A percentile compares a stretch with the other conserved stretches of the same genome.
phyloP scores from a whole-genome alignment of 2,888 invertebrate genomes.

The Apamea monoglypha region DNA sequence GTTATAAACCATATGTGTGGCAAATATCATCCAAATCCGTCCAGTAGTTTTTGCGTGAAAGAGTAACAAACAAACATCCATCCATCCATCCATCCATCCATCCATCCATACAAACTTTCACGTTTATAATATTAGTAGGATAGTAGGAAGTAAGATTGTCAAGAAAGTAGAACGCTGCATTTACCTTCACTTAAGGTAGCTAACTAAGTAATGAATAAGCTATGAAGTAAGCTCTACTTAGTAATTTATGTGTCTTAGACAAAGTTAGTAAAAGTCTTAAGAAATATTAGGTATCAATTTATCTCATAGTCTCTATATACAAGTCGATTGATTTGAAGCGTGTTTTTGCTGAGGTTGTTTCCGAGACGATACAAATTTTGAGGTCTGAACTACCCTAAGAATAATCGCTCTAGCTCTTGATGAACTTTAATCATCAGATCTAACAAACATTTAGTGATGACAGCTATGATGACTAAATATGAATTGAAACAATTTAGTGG shows the following conservation, averaged over 20 bases:
- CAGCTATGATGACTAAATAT: background rate
- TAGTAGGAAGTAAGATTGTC: conserved; percentile 15
- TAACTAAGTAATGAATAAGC: conserved; percentile 13
- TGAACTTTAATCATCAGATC: background rate
- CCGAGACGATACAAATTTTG: background rate
- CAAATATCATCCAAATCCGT: too few species aligned
- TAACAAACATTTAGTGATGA: background rate
- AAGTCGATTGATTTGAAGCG: background rate
- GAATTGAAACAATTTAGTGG: background rate
- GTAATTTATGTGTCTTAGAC: background rate
- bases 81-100: too few species aligned
- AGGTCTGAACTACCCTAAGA: background rate
- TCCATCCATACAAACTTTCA: too few species aligned
- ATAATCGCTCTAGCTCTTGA: background rate
- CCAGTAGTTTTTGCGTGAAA: too few species aligned
- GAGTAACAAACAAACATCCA: too few species aligned
- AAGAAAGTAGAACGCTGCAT: conserved; percentile 30
- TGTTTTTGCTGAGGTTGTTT: background rate
- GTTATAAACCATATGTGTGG: too few species aligned
- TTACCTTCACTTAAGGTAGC: conserved; percentile 13
- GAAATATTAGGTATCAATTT: background rate
- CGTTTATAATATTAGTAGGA: too few species aligned
- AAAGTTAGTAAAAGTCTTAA: background rate
- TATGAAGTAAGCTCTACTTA: background rate
- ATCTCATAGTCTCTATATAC: background rate